Evolutionary conservation across 1,140 invertebrate genomes (phyloP).

Genomic region (Heliconius hewitsoni): DNA sequence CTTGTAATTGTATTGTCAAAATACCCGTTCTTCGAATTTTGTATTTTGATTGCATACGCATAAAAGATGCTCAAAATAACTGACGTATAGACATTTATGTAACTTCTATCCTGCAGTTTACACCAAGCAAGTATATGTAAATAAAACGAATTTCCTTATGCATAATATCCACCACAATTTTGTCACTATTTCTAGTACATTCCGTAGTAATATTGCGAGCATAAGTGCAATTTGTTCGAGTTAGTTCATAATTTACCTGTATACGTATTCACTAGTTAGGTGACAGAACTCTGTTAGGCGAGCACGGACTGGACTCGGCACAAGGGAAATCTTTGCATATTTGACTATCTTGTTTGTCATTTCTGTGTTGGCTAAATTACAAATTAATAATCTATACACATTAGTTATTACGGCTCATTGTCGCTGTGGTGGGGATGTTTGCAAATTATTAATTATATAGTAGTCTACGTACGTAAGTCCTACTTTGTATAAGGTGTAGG

Average conservation of each 20-base stretch:
- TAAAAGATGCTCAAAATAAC: too few species aligned
- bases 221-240: constrained; percentile 46
- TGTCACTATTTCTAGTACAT: not conserved
- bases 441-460: not conserved
- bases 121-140: too few species aligned
- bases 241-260: constrained; percentile 60
- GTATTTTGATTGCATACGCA: too few species aligned
- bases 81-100: too few species aligned
- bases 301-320: constrained; percentile 37
- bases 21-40: too few species aligned
- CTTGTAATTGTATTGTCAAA: too few species aligned
- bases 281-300: constrained; percentile 42
- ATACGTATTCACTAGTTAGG: constrained; percentile 44
- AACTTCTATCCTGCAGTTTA: too few species aligned
- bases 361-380: constrained; percentile 36
- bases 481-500: not conserved
- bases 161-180: not conserved
- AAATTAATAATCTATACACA: constrained; percentile 36
- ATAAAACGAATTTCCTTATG: too few species aligned
- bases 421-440: not conserved
- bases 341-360: constrained; percentile 56
- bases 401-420: constrained; percentile 16
- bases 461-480: not conserved
- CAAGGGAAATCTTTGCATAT: constrained; percentile 61
- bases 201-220: constrained; percentile 29